Conservation (phyloP, 2,797 vertebrate genomes). For the Picus viridis region DNA sequence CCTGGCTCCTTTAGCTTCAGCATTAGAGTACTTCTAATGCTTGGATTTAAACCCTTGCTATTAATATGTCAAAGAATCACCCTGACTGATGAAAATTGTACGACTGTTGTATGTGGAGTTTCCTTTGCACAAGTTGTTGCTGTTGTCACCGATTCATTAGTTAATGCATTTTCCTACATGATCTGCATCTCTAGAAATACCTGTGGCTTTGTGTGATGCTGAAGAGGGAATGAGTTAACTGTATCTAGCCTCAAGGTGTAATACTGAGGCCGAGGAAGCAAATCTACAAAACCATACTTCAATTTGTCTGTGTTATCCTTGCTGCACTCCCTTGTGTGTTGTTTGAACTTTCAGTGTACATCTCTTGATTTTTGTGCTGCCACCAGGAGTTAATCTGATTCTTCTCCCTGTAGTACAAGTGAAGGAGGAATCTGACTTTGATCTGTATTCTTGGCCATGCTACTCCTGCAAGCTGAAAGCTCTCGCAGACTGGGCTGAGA, state of each 20-base stretch:
- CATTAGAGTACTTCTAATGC: background rate
- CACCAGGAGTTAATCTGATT: background rate
- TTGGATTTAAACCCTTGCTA: background rate
- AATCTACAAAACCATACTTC: background rate
- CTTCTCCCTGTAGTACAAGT: background rate
- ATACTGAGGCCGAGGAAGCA: background rate
- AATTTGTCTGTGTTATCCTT: background rate
- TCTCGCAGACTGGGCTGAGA: background rate
- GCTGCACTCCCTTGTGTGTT: background rate
- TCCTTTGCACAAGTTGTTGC: background rate
- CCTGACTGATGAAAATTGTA: background rate
- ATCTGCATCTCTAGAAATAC: background rate
- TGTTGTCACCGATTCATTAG: background rate
- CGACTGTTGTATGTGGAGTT: background rate
- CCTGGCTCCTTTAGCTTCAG: background rate
- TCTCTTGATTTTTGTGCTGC: background rate
- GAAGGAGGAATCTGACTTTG: background rate
- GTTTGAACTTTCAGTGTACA: background rate
- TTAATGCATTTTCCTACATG: background rate
- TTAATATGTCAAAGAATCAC: background rate
- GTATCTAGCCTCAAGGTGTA: background rate
- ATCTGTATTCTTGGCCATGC: background rate
- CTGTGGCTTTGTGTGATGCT: background rate
- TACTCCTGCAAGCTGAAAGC: background rate
- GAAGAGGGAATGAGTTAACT: background rate